Base-by-base conservation (phyloP, 2,797 vertebrate genomes). In the Eptatretus atami region DNA sequence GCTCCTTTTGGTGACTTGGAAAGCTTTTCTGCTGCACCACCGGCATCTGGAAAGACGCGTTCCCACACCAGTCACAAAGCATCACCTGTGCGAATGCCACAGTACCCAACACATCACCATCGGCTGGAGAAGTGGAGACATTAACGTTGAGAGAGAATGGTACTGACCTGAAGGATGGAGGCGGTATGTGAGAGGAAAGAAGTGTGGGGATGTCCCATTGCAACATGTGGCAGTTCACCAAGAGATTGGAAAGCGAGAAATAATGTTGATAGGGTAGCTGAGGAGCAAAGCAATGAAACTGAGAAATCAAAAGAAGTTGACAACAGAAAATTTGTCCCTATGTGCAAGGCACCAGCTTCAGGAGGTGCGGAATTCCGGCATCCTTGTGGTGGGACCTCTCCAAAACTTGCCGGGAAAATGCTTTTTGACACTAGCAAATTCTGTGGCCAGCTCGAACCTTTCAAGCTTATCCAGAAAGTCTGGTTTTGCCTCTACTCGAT, bases 371-470 rank as follows among this genome's bases (percentile, higher is more conserved):
- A 61, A 11, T n/a, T 61, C 57, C 11, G 15, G 57, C n/a, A 12
- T 61, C 57, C 9, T 96, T 90, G 90, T 88, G 88, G 86, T 95
- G 92, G 92, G 87, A 96, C 75, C 86, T 76, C 83, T 98, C 66
- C 75, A 81, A 69, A 77, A 81, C 72, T 77, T 98, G 73, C n/a
- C 77, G 90, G 73, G 92, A 98, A 72, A 90, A 96, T 68, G 85
- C 86, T 67, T 75, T 98, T 82, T 96, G 72, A 98, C 88, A 2
- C 76, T 98, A 71, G 84, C 92, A 73, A 98, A 98, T 78, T 96
- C 69, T 83, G 90, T 12, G 92, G 92, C 73, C 87, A 95, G 78
- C 79, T 98, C 71, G 90, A n/a, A 98, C 76, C 82, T 98, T 76
- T 94, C 90, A n/a, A 63, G 72, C 78, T 63, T 98, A 88, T 70